Evolutionary conservation across 92 coral and sea anemone genomes (phyloP), one percentile per base, ranked within the genome.

Genomic region (Epizoanthus illoricatus): DNA sequence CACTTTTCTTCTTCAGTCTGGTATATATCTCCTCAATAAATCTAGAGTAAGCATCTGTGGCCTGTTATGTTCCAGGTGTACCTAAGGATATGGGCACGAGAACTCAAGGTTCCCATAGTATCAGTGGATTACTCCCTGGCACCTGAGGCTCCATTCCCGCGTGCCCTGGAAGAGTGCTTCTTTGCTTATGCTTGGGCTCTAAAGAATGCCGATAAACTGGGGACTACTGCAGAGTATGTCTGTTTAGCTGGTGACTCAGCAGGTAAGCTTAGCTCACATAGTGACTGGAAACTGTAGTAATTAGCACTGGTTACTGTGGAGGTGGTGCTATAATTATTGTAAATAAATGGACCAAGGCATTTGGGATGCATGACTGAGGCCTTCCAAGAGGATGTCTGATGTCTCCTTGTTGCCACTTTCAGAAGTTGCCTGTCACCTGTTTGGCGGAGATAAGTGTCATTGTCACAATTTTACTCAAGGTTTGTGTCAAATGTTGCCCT

Each of bases 161-260:
- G 99, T 18, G 99, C 99, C 17, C 60, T 93, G 65, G 99, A 96
- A 42, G 99, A 96, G 83, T 96, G 99, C 72, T 90, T 96, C 89
- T 96, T 93, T 85, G 91, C 94, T 5, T 96, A 93, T 73, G 92
- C 97, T 20, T 96, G 99, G 99, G 97, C 92, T 54, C 86, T 96
- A 28, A 90, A 96, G 65, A 91, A 96, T 80, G 84, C 89, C 36
- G 90, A 93, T 55, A 92, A 83, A 36, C 88, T 96, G 41, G 99
- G 99, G 1, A 88, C 98, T 2, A 96, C 96, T 18, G 95, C 92
- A 54, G 86, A 91, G 71, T 79, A 83, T 62, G 79, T 93, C 61
- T 94, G 98, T 65, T 76, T 96, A 54, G 97, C 92, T 68, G 98
- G 98, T 5, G 98, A 95, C 85, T 95, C 99, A 21, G 99, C 99